Evolutionary conservation across 2,113 vertebrate genomes (phyloP), one percentile per base, ranked within the genome.

Genomic region (Ivindomyrus marchei): DNA sequence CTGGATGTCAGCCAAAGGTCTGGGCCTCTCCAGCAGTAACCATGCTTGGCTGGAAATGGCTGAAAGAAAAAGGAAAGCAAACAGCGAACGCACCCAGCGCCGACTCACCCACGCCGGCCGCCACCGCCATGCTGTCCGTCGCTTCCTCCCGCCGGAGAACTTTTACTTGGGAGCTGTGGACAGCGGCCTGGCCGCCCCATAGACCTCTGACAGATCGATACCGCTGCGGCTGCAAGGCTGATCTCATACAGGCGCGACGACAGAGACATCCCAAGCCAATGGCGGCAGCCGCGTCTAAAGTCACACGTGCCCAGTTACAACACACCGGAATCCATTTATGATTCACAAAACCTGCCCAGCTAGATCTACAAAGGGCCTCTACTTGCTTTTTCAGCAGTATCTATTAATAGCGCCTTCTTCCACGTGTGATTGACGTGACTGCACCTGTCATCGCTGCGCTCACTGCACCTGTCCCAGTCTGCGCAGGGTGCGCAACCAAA

Each of bases 1-100:
- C 52, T 87, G 88, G 86, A 91, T 49, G 88, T 90, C 91, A 92
- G 90, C 92, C 91, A 92, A 89, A 86, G 91, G 90, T 93, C 86
- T 46, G 39, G 70, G 47, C 85, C 89, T 89, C 62, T 89, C 83
- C 39, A 86, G 50, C 13, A 27, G 47, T 87, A 86, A 91, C 89
- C 49, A 83, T 66, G 70, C 84, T 85, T n/a, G 49, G 39, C 49
- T 89, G 87, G 85, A 90, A 24, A n/a, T 56, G 42, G 86, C 86
- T 85, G 21, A 42, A 53, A 27, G 85, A 10, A 31, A 90, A 88
- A 56, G 46, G 53, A 88, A 87, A 70, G 6, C 53, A 39, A n/a
- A 50, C 19, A 74, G 88, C 31, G 27, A 91, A 31, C 17, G 74
- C 24, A 56, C 53, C 42, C 13, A 58, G 50, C 5, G 9, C 45